Evolutionary conservation across 2,888 invertebrate genomes (phyloP), one percentile per base, ranked within the genome.

Genomic region (Xylocampa areola): DNA sequence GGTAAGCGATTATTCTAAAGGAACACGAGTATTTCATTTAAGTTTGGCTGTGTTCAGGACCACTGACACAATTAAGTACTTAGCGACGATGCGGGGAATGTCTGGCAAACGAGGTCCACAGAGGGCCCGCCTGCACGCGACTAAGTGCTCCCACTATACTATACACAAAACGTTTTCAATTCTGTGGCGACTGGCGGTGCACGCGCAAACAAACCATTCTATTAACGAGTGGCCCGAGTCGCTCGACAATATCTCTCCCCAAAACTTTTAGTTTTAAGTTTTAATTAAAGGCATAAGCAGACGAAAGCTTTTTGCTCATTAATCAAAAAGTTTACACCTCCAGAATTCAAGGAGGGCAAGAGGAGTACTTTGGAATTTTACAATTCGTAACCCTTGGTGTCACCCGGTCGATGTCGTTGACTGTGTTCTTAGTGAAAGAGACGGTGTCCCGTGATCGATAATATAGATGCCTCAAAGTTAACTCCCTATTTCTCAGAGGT

Each of bases 31-130:
- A 74, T 78, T 80, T 84, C 76, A 80, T 84, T 82, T 76, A 84
- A 84, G 80, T 81, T 84, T 58, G 72, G 60, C 73, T 64, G 66
- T 73, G 74, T 57, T 69, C 60, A 51, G 70, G 51, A 68, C 72
- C 67, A 67, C 76, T 79, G 81, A 86, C 79, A 85, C 79, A 82
- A 80, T 85, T 85, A 82, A 81, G 73, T 84, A 84, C 81, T 86
- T 85, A 83, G 75, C 71, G 68, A 71, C 71, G 61, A 68, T 62
- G 65, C 71, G 69, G 61, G 64, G 57, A 63, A 57, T 68, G 60
- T 76, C 68, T 58, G 59, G 70, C 53, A 62, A 73, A 73, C 68
- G 52, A 64, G 44, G 64, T 64, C 63, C 55, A 57, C 65, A 50
- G 58, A 62, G 47, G 55, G 53, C 37, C 37, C 59, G 71, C 58